A percentile compares a stretch with the other conserved stretches of the same genome.
These are phyloP conservation scores for Latrodectus geometricus DNA, from an alignment of 1,140 invertebrate genomes.

Conservation along the genomic window DNA sequence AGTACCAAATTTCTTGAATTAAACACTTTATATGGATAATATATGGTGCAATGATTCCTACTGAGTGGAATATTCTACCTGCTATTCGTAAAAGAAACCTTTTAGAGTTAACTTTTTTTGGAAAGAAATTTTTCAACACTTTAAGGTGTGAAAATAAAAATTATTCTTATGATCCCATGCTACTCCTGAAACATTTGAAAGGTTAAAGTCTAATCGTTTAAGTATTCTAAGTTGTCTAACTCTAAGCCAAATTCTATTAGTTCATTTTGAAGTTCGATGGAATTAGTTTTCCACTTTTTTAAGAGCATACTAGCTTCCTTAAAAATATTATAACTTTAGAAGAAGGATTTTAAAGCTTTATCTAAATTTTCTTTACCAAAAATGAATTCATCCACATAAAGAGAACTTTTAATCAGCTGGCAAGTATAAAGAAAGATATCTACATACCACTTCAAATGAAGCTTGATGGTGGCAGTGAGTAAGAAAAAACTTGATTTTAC, in stretches of 20 bases:
- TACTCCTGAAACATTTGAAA: neutral
- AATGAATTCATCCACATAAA: constrained; percentile 8
- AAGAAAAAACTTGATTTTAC: constrained; percentile 45
- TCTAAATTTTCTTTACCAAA: neutral
- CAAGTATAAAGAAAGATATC: neutral
- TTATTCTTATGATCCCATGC: too few species aligned
- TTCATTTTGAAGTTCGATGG: neutral
- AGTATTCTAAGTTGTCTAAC: neutral
- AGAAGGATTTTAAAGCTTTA: neutral
- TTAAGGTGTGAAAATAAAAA: too few species aligned
- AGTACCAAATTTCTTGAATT: too few species aligned
- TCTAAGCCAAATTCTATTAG: neutral
- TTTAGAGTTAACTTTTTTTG: too few species aligned
- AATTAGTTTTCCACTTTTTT: constrained; percentile 1
- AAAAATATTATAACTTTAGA: neutral
- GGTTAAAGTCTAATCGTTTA: too few species aligned
- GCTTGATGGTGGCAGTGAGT: constrained; percentile 36
- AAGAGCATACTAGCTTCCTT: neutral
- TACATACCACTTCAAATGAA: constrained; percentile 26
- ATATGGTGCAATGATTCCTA: too few species aligned
- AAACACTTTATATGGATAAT: too few species aligned
- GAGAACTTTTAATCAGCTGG: neutral
- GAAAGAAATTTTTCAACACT: too few species aligned
- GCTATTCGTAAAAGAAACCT: too few species aligned
- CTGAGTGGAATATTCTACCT: too few species aligned